Percentiles rank a stretch among this genome's conserved stretches.
phyloP scores from a whole-genome alignment of 2,113 vertebrate species.

The Poeciliopsis turrubarensis region DNA sequence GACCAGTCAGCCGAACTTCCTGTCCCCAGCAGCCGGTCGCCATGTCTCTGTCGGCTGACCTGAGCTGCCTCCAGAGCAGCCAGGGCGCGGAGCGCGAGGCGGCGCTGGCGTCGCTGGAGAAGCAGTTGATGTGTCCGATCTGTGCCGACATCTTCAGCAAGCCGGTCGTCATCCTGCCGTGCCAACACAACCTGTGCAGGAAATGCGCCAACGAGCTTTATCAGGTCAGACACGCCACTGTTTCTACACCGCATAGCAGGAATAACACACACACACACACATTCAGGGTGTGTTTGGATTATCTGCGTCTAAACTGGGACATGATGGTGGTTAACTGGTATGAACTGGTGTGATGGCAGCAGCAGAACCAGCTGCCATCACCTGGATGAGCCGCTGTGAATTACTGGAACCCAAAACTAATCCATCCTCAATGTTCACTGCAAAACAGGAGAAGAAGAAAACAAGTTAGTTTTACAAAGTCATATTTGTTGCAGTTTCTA shows the following conservation, averaged over 20 bases:
- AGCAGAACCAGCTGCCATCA: conserved; percentile 6
- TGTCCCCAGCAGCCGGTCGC: conserved; percentile 10
- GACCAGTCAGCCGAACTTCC: not conserved
- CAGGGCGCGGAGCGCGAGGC: conserved; percentile 46
- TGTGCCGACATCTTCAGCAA: conserved; percentile 81
- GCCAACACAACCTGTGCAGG: conserved; percentile 83
- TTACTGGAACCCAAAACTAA: too few species aligned
- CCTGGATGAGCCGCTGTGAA: not conserved
- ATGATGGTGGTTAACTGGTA: conserved; percentile 25
- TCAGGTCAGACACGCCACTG: conserved; percentile 60
- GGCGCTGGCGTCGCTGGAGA: conserved; percentile 73
- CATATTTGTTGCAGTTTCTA: too few species aligned
- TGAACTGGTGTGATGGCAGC: conserved; percentile 25
- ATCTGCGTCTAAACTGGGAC: conserved; percentile 59
- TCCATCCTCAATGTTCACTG: too few species aligned
- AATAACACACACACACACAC: not conserved
- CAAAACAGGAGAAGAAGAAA: too few species aligned
- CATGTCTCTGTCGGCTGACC: conserved; percentile 76
- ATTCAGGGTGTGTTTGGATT: conserved; percentile 48
- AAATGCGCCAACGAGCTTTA: conserved; percentile 81
- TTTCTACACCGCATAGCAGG: not conserved
- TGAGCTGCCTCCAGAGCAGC: conserved; percentile 60
- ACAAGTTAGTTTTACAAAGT: too few species aligned
- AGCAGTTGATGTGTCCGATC: conserved; percentile 83
- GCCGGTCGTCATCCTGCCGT: conserved; percentile 83